Evolutionary conservation across 2,797 vertebrate species (phyloP).

Genomic region (Garrulus glandarius): DNA sequence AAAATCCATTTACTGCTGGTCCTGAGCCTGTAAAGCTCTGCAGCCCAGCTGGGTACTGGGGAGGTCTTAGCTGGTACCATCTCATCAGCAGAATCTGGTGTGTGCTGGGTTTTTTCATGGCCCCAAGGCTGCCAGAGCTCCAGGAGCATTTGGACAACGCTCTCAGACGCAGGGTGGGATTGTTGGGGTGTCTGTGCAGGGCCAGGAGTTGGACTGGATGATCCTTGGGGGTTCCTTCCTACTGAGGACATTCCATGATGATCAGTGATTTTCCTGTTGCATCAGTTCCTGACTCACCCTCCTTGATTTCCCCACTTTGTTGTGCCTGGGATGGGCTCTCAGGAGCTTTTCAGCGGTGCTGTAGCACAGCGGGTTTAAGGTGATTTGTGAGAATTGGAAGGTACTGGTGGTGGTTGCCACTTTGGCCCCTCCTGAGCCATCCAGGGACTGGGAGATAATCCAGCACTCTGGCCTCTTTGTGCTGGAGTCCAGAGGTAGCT

Average conservation of each 20-base stretch:
- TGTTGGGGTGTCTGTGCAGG: not conserved
- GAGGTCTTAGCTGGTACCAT: not conserved
- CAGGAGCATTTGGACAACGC: fast-evolving
- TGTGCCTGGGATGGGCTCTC: not conserved
- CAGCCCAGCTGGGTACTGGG: fast-evolving
- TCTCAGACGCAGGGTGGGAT: not conserved
- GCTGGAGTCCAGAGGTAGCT: not conserved
- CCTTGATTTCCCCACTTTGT: not conserved
- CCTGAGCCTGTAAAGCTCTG: not conserved
- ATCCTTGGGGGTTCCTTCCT: not conserved
- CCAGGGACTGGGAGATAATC: not conserved
- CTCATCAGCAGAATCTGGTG: not conserved
- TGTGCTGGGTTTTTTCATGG: not conserved
- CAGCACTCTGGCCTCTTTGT: not conserved
- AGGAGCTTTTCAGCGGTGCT: not conserved
- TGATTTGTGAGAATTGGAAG: not conserved
- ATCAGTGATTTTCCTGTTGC: not conserved
- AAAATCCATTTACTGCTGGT: not conserved
- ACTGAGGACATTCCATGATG: not conserved
- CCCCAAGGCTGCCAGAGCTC: not conserved
- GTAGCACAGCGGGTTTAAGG: not conserved
- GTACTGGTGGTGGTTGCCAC: not conserved
- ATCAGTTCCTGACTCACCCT: fast-evolving
- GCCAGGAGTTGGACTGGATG: not conserved
- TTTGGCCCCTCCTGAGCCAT: not conserved